Conservation (phyloP, 2,888 invertebrate genomes). For the Yponomeuta evonymella region DNA sequence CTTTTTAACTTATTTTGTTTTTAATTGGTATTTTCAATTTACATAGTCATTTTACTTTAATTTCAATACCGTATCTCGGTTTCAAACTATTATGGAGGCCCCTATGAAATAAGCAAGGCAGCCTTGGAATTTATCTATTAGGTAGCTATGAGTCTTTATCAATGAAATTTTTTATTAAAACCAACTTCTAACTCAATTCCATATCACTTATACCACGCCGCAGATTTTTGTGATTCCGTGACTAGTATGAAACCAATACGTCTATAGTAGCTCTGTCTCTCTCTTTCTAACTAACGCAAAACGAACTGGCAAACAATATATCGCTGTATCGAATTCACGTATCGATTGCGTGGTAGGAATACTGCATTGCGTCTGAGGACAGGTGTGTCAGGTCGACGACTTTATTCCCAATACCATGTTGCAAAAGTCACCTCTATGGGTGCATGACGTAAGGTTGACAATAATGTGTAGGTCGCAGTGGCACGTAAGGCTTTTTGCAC, state of each 20-base stretch:
- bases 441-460: background rate
- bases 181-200: background rate
- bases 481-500: background rate
- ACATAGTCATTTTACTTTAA: no score
- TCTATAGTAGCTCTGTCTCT: no score
- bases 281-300: no score
- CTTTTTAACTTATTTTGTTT: no score
- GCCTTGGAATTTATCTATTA: background rate
- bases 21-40: no score
- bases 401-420: slow-evolving; percentile 31
- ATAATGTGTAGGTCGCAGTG: background rate
- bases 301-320: no score
- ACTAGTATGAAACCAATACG: no score
- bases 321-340: no score
- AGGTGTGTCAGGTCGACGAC: slow-evolving; percentile 61
- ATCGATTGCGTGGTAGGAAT: background rate
- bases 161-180: background rate
- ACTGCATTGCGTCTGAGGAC: slow-evolving; percentile 31
- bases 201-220: background rate
- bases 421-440: background rate
- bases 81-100: no score
- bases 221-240: background rate
- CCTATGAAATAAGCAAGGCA: background rate
- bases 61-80: background rate
- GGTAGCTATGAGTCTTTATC: background rate